Evolutionary conservation across 2,113 vertebrate genomes (phyloP), one percentile per base, ranked within the genome.

Genomic region (Phalacrocorax brasilianus): DNA sequence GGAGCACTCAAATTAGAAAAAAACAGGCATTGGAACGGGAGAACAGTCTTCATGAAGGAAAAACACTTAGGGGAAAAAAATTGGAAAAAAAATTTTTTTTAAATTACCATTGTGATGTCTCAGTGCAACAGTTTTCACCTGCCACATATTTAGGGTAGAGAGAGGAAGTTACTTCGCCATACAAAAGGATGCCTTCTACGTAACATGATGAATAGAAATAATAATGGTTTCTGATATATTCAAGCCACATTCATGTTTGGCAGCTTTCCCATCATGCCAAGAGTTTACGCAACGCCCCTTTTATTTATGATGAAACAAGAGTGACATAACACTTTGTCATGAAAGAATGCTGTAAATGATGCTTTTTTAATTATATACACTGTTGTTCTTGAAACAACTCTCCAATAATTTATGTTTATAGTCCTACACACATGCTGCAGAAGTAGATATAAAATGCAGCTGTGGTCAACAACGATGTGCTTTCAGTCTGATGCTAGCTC

Each of bases 221-320:
- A 86, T 65, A 56, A 97, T 96, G 71, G 93, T 84, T 94, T 90
- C 59, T 12, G 11, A 97, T 97, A 96, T 96, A 97, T 97, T 97
- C 94, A 97, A 95, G 83, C 93, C 95, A 91, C 73, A 95, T 96
- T 96, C 88, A 81, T 85, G 75, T 88, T 85, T 96, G 94, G 96
- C 97, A 98, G 92, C 85, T 93, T 91, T 96, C 84, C 95, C 84
- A 87, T 93, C 76, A 73, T 85, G 94, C 91, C 94, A 97, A 97
- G 83, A 96, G 96, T 96, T 96, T 96, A 96, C 96, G 94, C 97
- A 82, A 61, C 12, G 44, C 83, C 90, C 95, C 58, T 93, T 97
- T 97, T 97, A 98, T 98, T 98, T 98, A 98, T 89, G 96, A 97
- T 96, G 96, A 97, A 97, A 97, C 94, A 95, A 94, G 97, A 97